Evolutionary conservation across 2,888 invertebrate species (phyloP), one percentile per base, ranked within the genome.

Genomic region (Hydriomena furcata): DNA sequence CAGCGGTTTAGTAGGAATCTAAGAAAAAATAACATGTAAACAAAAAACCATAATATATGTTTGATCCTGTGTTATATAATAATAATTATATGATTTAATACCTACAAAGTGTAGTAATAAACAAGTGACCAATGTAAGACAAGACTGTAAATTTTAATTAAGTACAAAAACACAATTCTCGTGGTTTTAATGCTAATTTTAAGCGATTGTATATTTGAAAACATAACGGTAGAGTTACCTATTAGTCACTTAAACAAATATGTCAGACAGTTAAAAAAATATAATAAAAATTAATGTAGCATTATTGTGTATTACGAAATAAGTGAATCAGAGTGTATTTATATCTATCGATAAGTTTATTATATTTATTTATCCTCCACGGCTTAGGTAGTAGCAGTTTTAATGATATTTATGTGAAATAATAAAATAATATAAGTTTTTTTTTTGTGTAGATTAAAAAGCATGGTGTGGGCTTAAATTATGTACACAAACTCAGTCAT

Each of bases 221-320:
- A 66, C 48, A 55, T 65, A 68, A 73, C 87, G 87, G 87, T 87
- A 61, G 76, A 74, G 88, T 88, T 88, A 87, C 87, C 88, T 87
- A 87, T 79, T 80, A 80, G 76, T 65, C 60, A 63, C n/a, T 58
- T 58, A 34, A 5, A n/a, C 30, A 28, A 41, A 41, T 28, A 25
- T 41, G 40, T 41, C 30, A 27, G 25, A 40, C 23, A 27, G 13
- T 49, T 41, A 50, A 44, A 50, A 44, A 52, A n/a, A n/a, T n/a
- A n/a, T n/a, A n/a, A 50, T 44, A 45, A 43, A 44, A 24, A 50
- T 31, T 36, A 47, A 17, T 4, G 4, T 17, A 17, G 34, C 28
- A 47, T 41, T 49, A 42, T n/a, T 38, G 41, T 43, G 40, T 41
- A 52, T 24, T 46, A 27, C 42, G 32, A 32, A 43, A 34, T 45